Evolutionary conservation across 2,797 vertebrate genomes (phyloP).

Genomic region (Helostoma temminkii): DNA sequence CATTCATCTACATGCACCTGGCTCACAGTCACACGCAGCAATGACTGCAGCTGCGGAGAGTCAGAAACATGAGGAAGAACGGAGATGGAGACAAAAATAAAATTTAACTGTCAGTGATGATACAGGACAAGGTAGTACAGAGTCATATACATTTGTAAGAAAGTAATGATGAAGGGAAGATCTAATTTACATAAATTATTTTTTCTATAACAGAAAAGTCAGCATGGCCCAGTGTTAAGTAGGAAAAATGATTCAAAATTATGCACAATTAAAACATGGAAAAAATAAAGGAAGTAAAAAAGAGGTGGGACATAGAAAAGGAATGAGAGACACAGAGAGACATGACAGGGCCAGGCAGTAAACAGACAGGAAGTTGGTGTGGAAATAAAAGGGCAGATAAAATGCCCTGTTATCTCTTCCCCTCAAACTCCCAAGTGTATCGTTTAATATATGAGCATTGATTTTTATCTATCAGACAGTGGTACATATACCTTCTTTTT

Average conservation of each 20-base stretch:
- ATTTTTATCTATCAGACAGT: constrained; percentile 70
- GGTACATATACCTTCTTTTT: constrained; percentile 83
- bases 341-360: constrained; percentile 62
- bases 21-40: constrained; percentile 83
- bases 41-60: constrained; percentile 84
- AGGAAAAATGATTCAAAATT: constrained; percentile 19
- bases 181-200: constrained; percentile 22
- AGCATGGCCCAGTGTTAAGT: too few relatives aligned
- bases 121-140: constrained; percentile 13
- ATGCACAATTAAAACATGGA: constrained; percentile 26
- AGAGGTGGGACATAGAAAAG: constrained; percentile 32
- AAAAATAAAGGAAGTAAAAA: constrained; percentile 16
- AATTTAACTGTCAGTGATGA: constrained; percentile 41
- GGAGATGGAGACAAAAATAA: constrained; percentile 19
- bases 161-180: constrained; percentile 5
- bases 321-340: constrained; percentile 58
- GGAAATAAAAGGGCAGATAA: constrained; percentile 77
- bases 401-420: constrained; percentile 65
- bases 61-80: constrained; percentile 15
- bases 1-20: constrained; percentile 90
- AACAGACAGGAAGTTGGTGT: constrained; percentile 68
- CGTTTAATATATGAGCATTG: constrained; percentile 73
- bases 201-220: constrained; percentile 8
- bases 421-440: constrained; percentile 57
- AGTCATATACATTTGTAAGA: constrained; percentile 1